phyloP scores from a whole-genome alignment of 2,113 vertebrate genomes.

The Hystrix cristata region DNA sequence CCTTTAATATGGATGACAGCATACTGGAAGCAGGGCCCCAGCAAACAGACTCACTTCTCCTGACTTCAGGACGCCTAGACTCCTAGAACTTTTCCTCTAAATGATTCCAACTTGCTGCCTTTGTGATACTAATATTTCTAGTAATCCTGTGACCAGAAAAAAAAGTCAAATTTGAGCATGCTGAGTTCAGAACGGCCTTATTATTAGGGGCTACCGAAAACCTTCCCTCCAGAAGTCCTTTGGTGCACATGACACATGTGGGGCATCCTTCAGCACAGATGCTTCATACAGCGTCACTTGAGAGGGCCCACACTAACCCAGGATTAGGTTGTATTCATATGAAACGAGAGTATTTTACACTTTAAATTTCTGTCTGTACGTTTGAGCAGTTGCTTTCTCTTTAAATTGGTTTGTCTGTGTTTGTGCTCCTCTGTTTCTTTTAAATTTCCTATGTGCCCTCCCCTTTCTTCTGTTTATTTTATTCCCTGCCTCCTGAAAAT shows the following conservation, averaged over 20 bases:
- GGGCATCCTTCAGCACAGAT: background rate
- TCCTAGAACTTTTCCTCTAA: background rate
- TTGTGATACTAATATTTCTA: background rate
- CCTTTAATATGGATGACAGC: background rate
- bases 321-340: background rate
- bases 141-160: background rate
- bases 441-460: slow-evolving; percentile 43
- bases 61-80: background rate
- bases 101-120: background rate
- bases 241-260: background rate
- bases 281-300: background rate
- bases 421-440: slow-evolving; percentile 43
- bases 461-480: slow-evolving; percentile 50
- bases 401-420: slow-evolving; percentile 27
- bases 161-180: background rate
- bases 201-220: background rate
- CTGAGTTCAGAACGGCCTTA: slow-evolving; percentile 28
- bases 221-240: background rate
- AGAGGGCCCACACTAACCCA: background rate
- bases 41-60: background rate
- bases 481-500: slow-evolving; percentile 19
- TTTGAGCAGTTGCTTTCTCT: background rate
- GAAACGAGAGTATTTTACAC: background rate
- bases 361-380: background rate
- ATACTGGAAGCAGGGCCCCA: background rate